These are phyloP conservation scores for Apocrypta bakeri DNA, from an alignment of 1,140 invertebrate species.

Conservation along the genomic window DNA sequence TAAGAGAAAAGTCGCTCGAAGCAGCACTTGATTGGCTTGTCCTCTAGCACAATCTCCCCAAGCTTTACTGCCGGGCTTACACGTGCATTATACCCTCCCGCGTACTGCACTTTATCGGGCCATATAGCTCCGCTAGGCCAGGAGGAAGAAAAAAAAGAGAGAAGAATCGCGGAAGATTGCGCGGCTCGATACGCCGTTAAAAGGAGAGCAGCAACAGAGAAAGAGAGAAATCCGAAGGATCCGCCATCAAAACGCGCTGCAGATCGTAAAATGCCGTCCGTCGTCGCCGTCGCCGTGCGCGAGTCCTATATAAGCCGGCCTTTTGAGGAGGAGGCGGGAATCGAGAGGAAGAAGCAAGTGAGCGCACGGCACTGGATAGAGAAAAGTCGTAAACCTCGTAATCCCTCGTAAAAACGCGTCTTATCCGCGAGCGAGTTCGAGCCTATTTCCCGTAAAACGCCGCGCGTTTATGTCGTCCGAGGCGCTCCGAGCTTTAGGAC, in stretches of 20 bases:
- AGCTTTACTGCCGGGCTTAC: conserved; percentile 32
- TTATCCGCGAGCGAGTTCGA: conserved; percentile 56
- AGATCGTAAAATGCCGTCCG: conserved; percentile 55
- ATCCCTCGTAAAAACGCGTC: conserved; percentile 68
- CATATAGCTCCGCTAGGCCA: neutral
- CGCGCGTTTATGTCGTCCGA: conserved; percentile 31
- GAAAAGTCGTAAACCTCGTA: conserved; percentile 67
- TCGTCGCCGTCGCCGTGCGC: neutral
- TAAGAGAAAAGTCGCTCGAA: conserved; percentile 24
- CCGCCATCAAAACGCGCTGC: conserved; percentile 33
- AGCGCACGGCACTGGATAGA: conserved; percentile 41
- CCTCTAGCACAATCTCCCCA: conserved; percentile 2
- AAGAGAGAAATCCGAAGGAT: conserved; percentile 31
- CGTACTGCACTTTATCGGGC: conserved; percentile 10
- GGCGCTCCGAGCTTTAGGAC: neutral
- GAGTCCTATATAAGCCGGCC: conserved; percentile 3
- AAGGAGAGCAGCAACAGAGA: conserved; percentile 24
- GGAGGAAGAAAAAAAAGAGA: neutral
- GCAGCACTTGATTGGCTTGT: conserved; percentile 41
- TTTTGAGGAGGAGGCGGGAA: conserved; percentile 33
- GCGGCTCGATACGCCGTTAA: conserved; percentile 20
- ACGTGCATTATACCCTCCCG: conserved; percentile 3
- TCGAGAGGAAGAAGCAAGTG: conserved; percentile 41
- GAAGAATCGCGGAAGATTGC: conserved; percentile 20
- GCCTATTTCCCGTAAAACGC: conserved; percentile 52